Evolutionary conservation across 2,888 invertebrate genomes (phyloP).

Genomic region (Lepidochrysops patricia): DNA sequence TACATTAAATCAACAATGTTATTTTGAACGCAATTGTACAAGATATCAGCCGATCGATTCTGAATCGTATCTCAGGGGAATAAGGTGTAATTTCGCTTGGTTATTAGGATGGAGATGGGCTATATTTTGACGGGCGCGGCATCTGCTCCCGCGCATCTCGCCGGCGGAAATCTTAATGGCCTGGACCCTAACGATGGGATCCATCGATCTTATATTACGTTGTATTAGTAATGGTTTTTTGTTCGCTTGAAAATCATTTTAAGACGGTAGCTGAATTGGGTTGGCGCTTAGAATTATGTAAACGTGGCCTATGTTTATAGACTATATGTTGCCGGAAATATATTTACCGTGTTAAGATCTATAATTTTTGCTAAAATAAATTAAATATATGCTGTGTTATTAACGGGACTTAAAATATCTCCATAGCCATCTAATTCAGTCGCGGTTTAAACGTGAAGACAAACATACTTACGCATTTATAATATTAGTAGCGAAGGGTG

Average conservation of each 20-base stretch:
- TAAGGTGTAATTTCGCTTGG: constrained; percentile 27
- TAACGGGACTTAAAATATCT: too few species aligned
- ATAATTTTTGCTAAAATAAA: not conserved
- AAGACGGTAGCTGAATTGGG: not conserved
- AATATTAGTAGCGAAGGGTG: too few species aligned
- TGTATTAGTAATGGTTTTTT: constrained; percentile 34
- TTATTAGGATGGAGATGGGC: constrained; percentile 21
- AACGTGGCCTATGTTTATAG: not conserved
- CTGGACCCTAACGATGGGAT: constrained; percentile 69
- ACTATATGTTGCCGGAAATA: too few species aligned
- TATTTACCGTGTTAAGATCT: too few species aligned
- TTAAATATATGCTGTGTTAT: too few species aligned
- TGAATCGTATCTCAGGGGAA: not conserved
- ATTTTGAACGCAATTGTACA: constrained; percentile 20
- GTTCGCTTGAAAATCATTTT: constrained; percentile 14
- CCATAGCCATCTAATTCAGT: too few species aligned
- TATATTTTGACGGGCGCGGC: constrained; percentile 29
- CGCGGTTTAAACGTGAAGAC: too few species aligned
- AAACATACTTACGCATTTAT: too few species aligned
- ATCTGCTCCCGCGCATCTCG: constrained; percentile 60
- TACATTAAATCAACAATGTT: constrained; percentile 29
- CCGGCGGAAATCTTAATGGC: constrained; percentile 73
- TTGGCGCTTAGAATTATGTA: not conserved
- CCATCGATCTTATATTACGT: constrained; percentile 53
- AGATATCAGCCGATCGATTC: not conserved